phyloP scores from a whole-genome alignment of 1,140 invertebrate species.

The Hylaeus anthracinus region DNA sequence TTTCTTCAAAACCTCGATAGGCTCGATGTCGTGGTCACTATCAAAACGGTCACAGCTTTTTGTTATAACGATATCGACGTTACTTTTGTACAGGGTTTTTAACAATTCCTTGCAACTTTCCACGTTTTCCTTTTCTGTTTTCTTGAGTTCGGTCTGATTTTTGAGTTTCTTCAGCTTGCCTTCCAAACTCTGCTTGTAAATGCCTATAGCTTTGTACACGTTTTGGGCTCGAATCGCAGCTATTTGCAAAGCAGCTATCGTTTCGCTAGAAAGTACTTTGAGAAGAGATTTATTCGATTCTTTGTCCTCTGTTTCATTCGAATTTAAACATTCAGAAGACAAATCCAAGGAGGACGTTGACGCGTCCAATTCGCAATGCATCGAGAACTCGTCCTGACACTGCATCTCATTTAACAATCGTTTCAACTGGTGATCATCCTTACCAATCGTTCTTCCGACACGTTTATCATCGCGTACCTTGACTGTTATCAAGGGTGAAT shows the following conservation, averaged over 20 bases:
- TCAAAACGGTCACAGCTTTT: slow-evolving; percentile 12
- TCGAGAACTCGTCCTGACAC: not conserved
- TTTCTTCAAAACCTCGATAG: not conserved
- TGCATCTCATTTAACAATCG: not conserved
- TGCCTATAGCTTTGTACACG: slow-evolving; percentile 52
- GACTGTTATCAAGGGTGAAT: not conserved
- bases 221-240: slow-evolving; percentile 49
- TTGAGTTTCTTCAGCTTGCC: not conserved
- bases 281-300: not conserved
- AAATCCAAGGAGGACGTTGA: not conserved
- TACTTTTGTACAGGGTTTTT: not conserved
- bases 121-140: not conserved
- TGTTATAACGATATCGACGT: not conserved
- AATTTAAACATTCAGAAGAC: not conserved
- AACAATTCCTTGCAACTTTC: not conserved
- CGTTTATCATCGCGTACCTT: not conserved
- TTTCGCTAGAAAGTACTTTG: not conserved
- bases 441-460: not conserved
- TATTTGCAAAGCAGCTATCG: slow-evolving; percentile 50
- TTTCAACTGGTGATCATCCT: not conserved
- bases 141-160: slow-evolving; percentile 1
- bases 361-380: not conserved
- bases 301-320: not conserved
- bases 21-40: not conserved
- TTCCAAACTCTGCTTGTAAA: slow-evolving; percentile 36